Evolutionary conservation across 2,888 invertebrate species (phyloP).

Genomic region (Aricia artaxerxes): DNA sequence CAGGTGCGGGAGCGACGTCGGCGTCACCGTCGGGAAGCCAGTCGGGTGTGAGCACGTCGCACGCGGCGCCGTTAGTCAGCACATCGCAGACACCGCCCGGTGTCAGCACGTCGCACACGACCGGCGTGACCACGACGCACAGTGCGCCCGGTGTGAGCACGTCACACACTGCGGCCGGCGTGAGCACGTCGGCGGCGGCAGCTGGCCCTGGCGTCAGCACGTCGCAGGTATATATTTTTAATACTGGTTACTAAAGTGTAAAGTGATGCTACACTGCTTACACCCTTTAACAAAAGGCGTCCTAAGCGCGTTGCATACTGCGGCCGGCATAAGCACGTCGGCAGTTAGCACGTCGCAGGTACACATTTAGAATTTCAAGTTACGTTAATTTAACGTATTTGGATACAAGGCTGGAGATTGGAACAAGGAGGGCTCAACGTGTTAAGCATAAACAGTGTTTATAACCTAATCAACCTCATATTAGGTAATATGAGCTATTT

Average conservation of each 20-base stretch:
- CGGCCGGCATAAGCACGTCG: conserved; percentile 46
- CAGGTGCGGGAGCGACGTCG: neutral
- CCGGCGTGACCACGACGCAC: conserved; percentile 58
- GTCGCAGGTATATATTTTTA: conserved; percentile 37
- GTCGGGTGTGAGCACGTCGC: conserved; percentile 55
- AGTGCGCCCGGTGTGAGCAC: conserved; percentile 51
- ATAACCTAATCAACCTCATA: too few relatives aligned
- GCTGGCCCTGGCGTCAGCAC: conserved; percentile 55
- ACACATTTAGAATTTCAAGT: neutral
- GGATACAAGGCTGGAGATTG: too few relatives aligned
- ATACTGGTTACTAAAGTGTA: neutral
- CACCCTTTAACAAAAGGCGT: conserved; percentile 31
- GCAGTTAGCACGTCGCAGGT: conserved; percentile 49
- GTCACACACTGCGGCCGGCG: conserved; percentile 47
- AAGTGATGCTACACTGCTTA: neutral
- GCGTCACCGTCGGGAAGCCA: conserved; percentile 43
- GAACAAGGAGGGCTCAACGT: too few relatives aligned
- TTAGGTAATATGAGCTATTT: too few relatives aligned
- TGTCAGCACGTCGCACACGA: conserved; percentile 52
- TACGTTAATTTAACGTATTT: too few relatives aligned
- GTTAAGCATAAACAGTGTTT: too few relatives aligned
- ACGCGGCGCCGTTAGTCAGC: conserved; percentile 62
- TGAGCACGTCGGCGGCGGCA: conserved; percentile 44
- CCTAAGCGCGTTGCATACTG: conserved; percentile 50
- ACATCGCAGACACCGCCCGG: conserved; percentile 51